A percentile compares a stretch with the other conserved stretches of the same genome.
Conservation (phyloP, 2,888 invertebrate genomes). For the Xanthorhoe designata region DNA sequence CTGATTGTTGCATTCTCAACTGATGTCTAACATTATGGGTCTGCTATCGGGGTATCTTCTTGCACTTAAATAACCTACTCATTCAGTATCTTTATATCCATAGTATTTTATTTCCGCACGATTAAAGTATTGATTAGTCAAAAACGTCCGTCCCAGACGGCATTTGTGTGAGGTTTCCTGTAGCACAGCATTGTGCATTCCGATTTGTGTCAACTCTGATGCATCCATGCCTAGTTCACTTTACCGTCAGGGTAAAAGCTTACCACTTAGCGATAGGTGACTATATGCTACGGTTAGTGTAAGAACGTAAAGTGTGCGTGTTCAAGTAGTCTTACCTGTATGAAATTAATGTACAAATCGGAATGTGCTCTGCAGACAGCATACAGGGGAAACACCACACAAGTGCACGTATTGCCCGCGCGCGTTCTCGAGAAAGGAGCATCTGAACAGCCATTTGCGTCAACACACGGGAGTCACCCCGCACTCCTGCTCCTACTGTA, state of each 20-base stretch:
- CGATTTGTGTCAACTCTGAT: conserved; percentile 63
- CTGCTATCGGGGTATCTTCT: conserved; percentile 2
- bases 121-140: conserved; percentile 13
- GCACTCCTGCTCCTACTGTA: conserved; percentile 89
- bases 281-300: conserved; percentile 3
- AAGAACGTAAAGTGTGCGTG: conserved; percentile 15
- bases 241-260: conserved; percentile 22
- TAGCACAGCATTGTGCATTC: conserved; percentile 84
- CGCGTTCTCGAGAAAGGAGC: conserved; percentile 91
- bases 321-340: conserved; percentile 18
- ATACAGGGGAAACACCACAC: conserved; percentile 93
- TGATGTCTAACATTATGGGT: neutral
- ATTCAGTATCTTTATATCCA: conserved; percentile 2
- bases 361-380: conserved; percentile 87
- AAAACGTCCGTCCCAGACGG: conserved; percentile 47
- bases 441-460: conserved; percentile 94
- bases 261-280: conserved; percentile 21
- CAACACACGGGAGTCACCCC: conserved; percentile 90
- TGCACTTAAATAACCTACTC: conserved; percentile 14
- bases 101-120: conserved; percentile 25
- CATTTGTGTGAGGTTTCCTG: conserved; percentile 78
- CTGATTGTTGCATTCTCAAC: neutral
- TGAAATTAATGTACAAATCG: conserved; percentile 63
- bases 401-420: conserved; percentile 87
- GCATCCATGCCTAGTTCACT: conserved; percentile 26